Percentiles rank a stretch among this genome's conserved stretches.
Evolutionary conservation across 92 coral and sea anemone genomes (phyloP).

Genomic region (Porites cylindrica): DNA sequence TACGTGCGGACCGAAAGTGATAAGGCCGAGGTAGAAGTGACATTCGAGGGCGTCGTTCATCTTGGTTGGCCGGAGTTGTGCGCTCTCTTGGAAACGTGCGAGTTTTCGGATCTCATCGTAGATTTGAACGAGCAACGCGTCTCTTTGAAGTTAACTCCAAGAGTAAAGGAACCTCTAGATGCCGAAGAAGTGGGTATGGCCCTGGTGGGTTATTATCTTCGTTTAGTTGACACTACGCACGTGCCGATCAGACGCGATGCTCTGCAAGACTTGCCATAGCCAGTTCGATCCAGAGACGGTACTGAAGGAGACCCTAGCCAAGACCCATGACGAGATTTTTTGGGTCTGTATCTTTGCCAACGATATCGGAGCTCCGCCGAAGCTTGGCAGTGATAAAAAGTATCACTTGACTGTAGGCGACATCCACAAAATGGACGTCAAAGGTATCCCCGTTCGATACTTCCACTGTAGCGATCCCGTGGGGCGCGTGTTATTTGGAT

Average conservation of each 20-base stretch:
- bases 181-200: conserved; percentile 2
- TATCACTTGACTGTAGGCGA: background rate
- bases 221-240: background rate
- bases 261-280: conserved; percentile 2
- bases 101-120: background rate
- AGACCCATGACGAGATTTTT: background rate
- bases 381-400: background rate
- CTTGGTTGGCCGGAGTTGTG: background rate
- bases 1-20: background rate
- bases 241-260: background rate
- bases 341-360: conserved; percentile 18
- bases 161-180: background rate
- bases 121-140: background rate
- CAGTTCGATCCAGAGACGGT: background rate
- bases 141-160: background rate
- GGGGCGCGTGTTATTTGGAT: conserved; percentile 2
- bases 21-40: background rate
- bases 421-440: background rate
- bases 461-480: background rate
- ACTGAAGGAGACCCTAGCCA: background rate
- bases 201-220: conserved; percentile 1
- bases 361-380: background rate
- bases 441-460: background rate
- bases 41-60: background rate
- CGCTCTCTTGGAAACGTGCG: background rate